Percentiles rank a stretch among this genome's conserved stretches.
Conservation (phyloP, 2,888 invertebrate species). For the Agapostemon virescens region DNA sequence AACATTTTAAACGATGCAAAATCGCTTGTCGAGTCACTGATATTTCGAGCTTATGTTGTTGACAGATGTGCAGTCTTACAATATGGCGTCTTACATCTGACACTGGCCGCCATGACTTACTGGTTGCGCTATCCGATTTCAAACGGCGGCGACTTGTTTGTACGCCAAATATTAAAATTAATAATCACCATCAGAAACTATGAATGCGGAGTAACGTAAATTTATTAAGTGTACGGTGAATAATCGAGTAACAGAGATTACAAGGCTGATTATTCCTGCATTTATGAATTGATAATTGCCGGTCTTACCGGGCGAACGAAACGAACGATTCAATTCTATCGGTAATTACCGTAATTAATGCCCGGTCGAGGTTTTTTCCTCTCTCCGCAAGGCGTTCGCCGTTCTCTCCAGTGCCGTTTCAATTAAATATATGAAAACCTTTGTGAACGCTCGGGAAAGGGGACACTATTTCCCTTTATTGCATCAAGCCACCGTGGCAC, state of each 20-base stretch:
- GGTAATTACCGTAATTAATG: constrained; percentile 36
- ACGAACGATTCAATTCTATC: constrained; percentile 21
- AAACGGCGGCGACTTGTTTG: too few relatives aligned
- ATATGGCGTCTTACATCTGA: too few relatives aligned
- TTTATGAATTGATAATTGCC: constrained; percentile 2
- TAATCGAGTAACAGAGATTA: constrained; percentile 6
- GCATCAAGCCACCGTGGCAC: constrained; percentile 24
- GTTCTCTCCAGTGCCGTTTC: constrained; percentile 25
- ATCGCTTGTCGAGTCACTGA: too few relatives aligned
- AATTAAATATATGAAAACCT: constrained; percentile 43
- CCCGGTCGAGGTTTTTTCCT: neutral
- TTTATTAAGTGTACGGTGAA: neutral
- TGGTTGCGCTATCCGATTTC: too few relatives aligned
- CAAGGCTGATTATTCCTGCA: constrained; percentile 5
- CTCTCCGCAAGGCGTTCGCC: constrained; percentile 13
- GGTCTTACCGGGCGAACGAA: neutral
- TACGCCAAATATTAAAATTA: too few relatives aligned
- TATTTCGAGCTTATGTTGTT: too few relatives aligned
- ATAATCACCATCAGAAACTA: too few relatives aligned
- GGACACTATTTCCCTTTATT: constrained; percentile 14
- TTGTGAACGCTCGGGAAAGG: constrained; percentile 23
- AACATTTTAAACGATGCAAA: too few relatives aligned
- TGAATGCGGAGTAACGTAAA: too few relatives aligned
- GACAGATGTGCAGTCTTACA: too few relatives aligned
- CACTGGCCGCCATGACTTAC: too few relatives aligned